Evolutionary conservation across 2,797 vertebrate genomes (phyloP).

Genomic region (Tragopan temminckii): DNA sequence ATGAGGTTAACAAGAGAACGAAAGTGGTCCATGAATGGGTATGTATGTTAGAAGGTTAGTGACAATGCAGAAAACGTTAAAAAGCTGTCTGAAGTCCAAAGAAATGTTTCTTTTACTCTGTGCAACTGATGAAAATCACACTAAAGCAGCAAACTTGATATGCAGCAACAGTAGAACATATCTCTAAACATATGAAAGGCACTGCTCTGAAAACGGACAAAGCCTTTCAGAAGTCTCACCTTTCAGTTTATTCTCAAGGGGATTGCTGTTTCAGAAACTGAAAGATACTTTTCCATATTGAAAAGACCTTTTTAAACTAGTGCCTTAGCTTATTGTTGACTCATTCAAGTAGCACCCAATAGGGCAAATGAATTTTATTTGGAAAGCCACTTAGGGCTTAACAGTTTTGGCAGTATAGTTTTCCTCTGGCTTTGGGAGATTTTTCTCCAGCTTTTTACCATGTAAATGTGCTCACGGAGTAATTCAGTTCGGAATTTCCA

Average conservation of each 20-base stretch:
- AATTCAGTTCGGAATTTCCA: constrained; percentile 55
- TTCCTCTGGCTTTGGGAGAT: constrained; percentile 55
- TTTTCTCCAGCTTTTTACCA: constrained; percentile 60
- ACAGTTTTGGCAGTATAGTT: constrained; percentile 61
- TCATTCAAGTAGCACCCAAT: constrained; percentile 70
- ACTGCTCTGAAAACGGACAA: constrained; percentile 52
- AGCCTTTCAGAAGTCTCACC: constrained; percentile 69
- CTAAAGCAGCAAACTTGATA: constrained; percentile 60
- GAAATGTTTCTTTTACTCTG: constrained; percentile 48
- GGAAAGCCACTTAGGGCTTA: constrained; percentile 56
- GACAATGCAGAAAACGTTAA: constrained; percentile 1
- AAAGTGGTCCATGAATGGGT: constrained; percentile 21
- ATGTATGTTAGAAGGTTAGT: constrained; percentile 29
- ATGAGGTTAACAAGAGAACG: background rate
- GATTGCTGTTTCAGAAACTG: constrained; percentile 52
- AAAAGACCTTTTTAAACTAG: constrained; percentile 55
- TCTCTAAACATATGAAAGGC: constrained; percentile 56
- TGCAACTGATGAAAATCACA: constrained; percentile 22
- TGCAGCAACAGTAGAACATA: constrained; percentile 64
- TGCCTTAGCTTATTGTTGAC: constrained; percentile 66
- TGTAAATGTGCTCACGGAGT: constrained; percentile 57
- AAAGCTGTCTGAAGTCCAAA: constrained; percentile 49
- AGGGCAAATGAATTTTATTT: constrained; percentile 66
- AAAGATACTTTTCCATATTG: constrained; percentile 66
- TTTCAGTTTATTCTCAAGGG: constrained; percentile 69